Evolutionary conservation across 2,888 invertebrate species (phyloP).

Genomic region (Ligdia adustata): DNA sequence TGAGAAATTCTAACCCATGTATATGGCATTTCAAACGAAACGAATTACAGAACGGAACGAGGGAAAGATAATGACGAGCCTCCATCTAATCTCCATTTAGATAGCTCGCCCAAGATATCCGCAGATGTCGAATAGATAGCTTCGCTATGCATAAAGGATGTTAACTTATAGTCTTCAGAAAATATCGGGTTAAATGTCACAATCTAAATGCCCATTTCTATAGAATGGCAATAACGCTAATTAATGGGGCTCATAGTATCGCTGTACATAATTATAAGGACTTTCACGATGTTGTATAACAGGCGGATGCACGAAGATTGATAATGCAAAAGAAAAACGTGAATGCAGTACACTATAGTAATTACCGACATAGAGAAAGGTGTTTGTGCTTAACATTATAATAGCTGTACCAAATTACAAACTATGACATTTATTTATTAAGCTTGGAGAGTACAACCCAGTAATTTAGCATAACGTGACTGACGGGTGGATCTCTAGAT

Average conservation of each 20-base stretch:
- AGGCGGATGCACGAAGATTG: constrained; percentile 62
- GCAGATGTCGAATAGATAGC: constrained; percentile 48
- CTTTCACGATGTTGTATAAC: constrained; percentile 64
- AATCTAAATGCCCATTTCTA: constrained; percentile 26
- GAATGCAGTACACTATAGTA: constrained; percentile 59
- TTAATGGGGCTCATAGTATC: constrained; percentile 52
- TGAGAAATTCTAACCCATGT: constrained; percentile 54
- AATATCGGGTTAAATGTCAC: constrained; percentile 37
- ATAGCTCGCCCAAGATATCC: constrained; percentile 45
- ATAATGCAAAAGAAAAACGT: constrained; percentile 65
- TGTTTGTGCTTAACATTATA: constrained; percentile 63
- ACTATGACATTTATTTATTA: constrained; percentile 72
- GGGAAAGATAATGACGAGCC: constrained; percentile 52
- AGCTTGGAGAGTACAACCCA: constrained; percentile 66
- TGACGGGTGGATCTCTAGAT: constrained; percentile 56
- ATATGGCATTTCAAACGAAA: constrained; percentile 59
- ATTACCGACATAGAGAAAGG: constrained; percentile 70
- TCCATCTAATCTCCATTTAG: constrained; percentile 40
- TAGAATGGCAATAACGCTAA: constrained; percentile 53
- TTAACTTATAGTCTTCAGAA: constrained; percentile 47
- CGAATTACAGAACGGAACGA: constrained; percentile 43
- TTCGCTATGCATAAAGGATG: constrained; percentile 53
- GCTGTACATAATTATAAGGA: constrained; percentile 57
- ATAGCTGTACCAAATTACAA: constrained; percentile 68
- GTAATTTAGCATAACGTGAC: constrained; percentile 63